These are phyloP conservation scores for Chrysomela aeneicollis DNA, from an alignment of 2,888 invertebrate species.

Conservation along the genomic window DNA sequence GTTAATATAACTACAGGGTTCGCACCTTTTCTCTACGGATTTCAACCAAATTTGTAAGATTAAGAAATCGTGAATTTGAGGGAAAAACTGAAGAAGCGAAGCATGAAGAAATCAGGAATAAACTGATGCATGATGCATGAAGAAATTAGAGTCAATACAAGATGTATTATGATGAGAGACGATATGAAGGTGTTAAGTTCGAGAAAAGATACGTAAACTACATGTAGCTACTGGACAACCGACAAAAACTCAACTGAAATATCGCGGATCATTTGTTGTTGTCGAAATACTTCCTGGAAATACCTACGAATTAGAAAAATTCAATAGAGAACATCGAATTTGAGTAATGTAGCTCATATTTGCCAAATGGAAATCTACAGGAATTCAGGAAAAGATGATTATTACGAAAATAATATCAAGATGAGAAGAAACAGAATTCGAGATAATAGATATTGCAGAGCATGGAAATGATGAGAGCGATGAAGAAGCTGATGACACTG, in stretches of 20 bases:
- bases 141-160: conserved; percentile 5
- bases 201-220: conserved; percentile 4
- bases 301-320: background rate
- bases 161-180: conserved; percentile 7
- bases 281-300: background rate
- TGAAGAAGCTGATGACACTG: too few relatives aligned
- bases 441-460: too few relatives aligned
- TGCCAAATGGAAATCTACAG: conserved; percentile 10
- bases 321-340: background rate
- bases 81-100: conserved; percentile 6
- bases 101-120: conserved; percentile 13
- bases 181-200: conserved; percentile 9
- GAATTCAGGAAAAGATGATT: too few relatives aligned
- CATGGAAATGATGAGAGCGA: too few relatives aligned
- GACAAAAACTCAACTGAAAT: conserved; percentile 9
- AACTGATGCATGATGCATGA: background rate
- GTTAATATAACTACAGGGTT: conserved; percentile 28
- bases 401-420: too few relatives aligned
- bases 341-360: conserved; percentile 6
- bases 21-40: conserved; percentile 36
- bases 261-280: background rate
- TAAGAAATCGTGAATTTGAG: conserved; percentile 17
- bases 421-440: too few relatives aligned
- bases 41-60: conserved; percentile 24
- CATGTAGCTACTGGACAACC: conserved; percentile 11